Conservation (phyloP, 2,797 vertebrate species). For the Onychomys leucogaster region DNA sequence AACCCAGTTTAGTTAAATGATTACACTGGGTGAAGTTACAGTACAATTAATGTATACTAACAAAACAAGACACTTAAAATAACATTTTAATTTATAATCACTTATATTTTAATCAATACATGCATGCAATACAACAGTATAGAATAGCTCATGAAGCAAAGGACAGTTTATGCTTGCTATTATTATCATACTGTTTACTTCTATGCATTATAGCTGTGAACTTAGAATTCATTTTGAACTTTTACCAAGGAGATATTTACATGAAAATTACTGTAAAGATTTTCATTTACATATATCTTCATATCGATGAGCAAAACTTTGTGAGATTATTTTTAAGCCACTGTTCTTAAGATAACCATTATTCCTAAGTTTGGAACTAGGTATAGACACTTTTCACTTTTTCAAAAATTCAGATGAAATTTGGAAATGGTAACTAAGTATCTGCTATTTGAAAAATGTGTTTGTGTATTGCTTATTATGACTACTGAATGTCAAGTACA, state of each 20-base stretch:
- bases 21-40: not conserved
- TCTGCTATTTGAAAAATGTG: not conserved
- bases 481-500: not conserved
- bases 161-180: not conserved
- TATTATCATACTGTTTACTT: not conserved
- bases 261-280: not conserved
- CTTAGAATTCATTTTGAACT: conserved; percentile 34
- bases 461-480: not conserved
- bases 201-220: not conserved
- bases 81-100: not conserved
- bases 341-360: not conserved
- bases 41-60: not conserved
- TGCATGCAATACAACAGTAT: not conserved
- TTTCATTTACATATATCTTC: not conserved
- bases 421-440: conserved; percentile 33
- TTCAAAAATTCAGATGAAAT: not conserved
- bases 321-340: not conserved
- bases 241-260: conserved; percentile 28
- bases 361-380: not conserved
- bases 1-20: conserved; percentile 43
- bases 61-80: not conserved
- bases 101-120: conserved; percentile 1
- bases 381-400: not conserved
- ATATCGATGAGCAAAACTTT: not conserved
- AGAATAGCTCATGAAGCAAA: not conserved